Conservation (phyloP, 1,140 invertebrate species). For the Drosophila prosaltans region DNA sequence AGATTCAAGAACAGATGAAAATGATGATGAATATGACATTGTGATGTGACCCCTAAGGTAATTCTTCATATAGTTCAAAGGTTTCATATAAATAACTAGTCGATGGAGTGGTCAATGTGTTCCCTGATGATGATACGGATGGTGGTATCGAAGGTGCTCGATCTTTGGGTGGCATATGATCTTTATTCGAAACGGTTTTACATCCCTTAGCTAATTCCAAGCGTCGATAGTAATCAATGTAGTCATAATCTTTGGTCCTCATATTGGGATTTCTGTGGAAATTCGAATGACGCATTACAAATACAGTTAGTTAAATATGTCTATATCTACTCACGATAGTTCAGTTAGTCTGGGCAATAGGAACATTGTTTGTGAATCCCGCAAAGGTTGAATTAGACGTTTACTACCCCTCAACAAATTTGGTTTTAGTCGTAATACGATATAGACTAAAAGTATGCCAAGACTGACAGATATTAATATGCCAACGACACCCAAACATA, state of each 20-base stretch:
- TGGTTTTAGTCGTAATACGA: constrained; percentile 44
- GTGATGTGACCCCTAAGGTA: background rate
- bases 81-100: constrained; percentile 42
- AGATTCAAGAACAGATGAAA: background rate
- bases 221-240: constrained; percentile 53
- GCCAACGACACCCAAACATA: constrained; percentile 31
- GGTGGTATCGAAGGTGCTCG: constrained; percentile 55
- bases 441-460: constrained; percentile 46
- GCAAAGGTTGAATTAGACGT: constrained; percentile 8
- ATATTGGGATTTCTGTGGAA: constrained; percentile 5
- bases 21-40: background rate
- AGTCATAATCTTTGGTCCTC: constrained; percentile 37
- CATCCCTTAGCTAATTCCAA: constrained; percentile 40
- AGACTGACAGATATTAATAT: constrained; percentile 38
- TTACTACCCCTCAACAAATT: constrained; percentile 40
- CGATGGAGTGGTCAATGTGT: background rate
- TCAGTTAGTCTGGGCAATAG: constrained; percentile 38
- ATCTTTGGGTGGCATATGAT: constrained; percentile 54
- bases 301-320: no score
- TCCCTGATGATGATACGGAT: constrained; percentile 1
- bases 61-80: constrained; percentile 45
- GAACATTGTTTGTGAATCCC: constrained; percentile 36
- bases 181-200: constrained; percentile 51
- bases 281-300: background rate
- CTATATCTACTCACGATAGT: constrained; percentile 14